phyloP scores from a whole-genome alignment of 2,113 vertebrate species.

The Zosterops hypoxanthus region DNA sequence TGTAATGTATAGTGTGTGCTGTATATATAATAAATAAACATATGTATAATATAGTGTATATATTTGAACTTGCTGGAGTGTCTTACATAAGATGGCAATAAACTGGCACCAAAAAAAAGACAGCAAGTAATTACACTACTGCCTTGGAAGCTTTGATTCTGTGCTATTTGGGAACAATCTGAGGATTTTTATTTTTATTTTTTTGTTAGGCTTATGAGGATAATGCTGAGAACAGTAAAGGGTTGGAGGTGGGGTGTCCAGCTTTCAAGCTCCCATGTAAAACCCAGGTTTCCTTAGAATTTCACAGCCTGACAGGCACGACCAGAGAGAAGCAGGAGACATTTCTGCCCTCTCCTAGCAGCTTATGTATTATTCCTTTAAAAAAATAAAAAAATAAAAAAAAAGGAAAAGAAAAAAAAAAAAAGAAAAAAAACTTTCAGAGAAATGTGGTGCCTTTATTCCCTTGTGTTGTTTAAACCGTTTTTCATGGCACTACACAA shows the following conservation, averaged over 20 bases:
- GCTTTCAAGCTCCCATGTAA: slow-evolving; percentile 27
- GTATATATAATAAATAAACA: no score
- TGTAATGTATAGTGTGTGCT: no score
- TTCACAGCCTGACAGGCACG: background rate
- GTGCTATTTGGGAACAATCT: slow-evolving; percentile 7
- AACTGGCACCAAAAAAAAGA: background rate
- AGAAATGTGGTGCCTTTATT: slow-evolving; percentile 41
- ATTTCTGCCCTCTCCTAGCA: slow-evolving; percentile 49
- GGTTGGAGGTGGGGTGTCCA: slow-evolving; percentile 12
- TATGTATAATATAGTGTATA: no score
- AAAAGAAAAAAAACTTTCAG: slow-evolving; percentile 15
- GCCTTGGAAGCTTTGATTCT: slow-evolving; percentile 27
- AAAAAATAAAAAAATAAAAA: background rate
- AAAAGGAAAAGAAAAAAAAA: background rate
- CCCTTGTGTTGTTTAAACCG: slow-evolving; percentile 38
- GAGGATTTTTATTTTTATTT: slow-evolving; percentile 15
- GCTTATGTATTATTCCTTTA: slow-evolving; percentile 52
- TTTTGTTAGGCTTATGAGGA: background rate
- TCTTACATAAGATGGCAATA: background rate
- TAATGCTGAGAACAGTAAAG: slow-evolving; percentile 17
- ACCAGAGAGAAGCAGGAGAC: slow-evolving; percentile 43
- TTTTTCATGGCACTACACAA: slow-evolving; percentile 45
- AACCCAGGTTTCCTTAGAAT: slow-evolving; percentile 24
- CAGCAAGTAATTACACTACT: slow-evolving; percentile 40
- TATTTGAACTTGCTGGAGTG: background rate